Evolutionary conservation across 1,140 invertebrate genomes (phyloP).

Genomic region (Zaprionus ghesquierei): DNA sequence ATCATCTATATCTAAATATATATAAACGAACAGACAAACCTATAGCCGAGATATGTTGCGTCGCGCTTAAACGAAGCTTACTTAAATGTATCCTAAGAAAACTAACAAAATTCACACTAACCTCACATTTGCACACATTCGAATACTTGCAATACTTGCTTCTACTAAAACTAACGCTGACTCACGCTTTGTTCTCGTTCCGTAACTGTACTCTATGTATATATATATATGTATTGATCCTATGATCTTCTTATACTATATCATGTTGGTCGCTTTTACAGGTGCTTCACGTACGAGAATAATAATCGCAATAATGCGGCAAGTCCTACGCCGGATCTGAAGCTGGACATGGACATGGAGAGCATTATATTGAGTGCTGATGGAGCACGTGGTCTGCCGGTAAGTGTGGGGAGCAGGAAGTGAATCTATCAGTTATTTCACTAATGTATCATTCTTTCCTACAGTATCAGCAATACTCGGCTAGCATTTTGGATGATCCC

Average conservation of each 20-base stretch:
- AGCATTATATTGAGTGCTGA: slow-evolving; percentile 61
- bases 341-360: slow-evolving; percentile 79
- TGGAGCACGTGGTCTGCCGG: slow-evolving; percentile 45
- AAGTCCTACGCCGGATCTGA: slow-evolving; percentile 77
- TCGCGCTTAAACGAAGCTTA: slow-evolving; percentile 22
- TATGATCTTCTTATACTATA: not conserved
- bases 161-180: slow-evolving; percentile 60
- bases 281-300: slow-evolving; percentile 92
- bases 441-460: not conserved
- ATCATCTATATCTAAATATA: not conserved
- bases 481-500: slow-evolving; percentile 96
- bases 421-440: not conserved
- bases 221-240: not conserved
- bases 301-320: slow-evolving; percentile 83
- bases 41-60: slow-evolving; percentile 16
- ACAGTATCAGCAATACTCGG: slow-evolving; percentile 88
- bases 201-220: not conserved
- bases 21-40: not conserved
- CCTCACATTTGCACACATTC: slow-evolving; percentile 49
- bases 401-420: slow-evolving; percentile 19
- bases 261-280: slow-evolving; percentile 24
- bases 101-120: slow-evolving; percentile 47
- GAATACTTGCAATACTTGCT: slow-evolving; percentile 54
- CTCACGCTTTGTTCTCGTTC: slow-evolving; percentile 48
- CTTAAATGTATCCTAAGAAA: slow-evolving; percentile 18